Evolutionary conservation across 2,113 vertebrate species (phyloP).

Genomic region (Orthochromis indermauri): DNA sequence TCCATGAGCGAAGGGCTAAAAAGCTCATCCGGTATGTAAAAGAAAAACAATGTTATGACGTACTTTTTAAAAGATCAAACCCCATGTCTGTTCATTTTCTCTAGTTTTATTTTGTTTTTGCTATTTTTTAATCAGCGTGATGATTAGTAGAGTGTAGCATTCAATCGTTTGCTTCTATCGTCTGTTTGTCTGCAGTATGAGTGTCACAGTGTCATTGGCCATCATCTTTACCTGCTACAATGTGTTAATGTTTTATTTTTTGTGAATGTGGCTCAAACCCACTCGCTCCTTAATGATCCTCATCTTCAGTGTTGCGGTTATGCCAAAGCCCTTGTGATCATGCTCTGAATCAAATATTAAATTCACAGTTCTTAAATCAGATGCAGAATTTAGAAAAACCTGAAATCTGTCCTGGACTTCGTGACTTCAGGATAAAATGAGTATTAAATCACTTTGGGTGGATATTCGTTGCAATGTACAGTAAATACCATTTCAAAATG

Average conservation of each 20-base stretch:
- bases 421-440: background rate
- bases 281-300: background rate
- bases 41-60: background rate
- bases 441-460: background rate
- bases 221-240: background rate
- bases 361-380: background rate
- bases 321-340: slow-evolving; percentile 33
- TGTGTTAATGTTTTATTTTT: background rate
- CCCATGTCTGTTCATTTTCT: background rate
- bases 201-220: background rate
- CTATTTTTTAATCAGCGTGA: background rate
- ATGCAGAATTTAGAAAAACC: background rate
- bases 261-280: slow-evolving; percentile 18
- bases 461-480: background rate
- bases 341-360: background rate
- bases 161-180: background rate
- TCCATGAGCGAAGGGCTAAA: background rate
- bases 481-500: background rate
- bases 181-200: background rate
- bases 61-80: slow-evolving; percentile 16
- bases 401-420: background rate
- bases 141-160: slow-evolving; percentile 6
- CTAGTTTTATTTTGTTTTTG: background rate
- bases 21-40: background rate
- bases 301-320: slow-evolving; percentile 5